Percentiles rank a stretch among this genome's conserved stretches.
phyloP scores from a whole-genome alignment of 1,140 invertebrate species.

The Anastrepha ludens region DNA sequence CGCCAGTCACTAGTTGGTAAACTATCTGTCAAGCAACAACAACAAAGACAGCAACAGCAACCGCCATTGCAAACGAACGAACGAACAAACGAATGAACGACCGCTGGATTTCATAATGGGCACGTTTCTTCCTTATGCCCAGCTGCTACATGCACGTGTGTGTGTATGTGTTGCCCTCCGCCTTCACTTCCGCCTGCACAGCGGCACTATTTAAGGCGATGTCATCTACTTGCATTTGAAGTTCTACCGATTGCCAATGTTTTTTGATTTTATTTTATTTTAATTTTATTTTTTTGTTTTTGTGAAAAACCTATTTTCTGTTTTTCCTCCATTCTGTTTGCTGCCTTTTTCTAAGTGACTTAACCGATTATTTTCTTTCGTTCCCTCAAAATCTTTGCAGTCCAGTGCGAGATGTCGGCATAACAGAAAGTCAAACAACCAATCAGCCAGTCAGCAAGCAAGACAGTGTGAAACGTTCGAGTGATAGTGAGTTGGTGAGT shows the following conservation, averaged over 20 bases:
- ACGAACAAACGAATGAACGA: neutral
- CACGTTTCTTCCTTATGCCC: neutral
- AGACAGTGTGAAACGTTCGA: neutral
- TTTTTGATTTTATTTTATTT: neutral
- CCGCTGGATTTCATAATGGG: conserved; percentile 11
- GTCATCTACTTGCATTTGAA: neutral
- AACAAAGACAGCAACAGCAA: neutral
- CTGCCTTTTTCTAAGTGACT: conserved; percentile 10
- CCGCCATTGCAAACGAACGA: neutral
- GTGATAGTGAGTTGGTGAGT: conserved; percentile 26
- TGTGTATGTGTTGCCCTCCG: neutral
- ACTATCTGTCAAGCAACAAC: neutral
- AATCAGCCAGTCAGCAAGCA: conserved; percentile 7
- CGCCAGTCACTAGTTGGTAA: neutral
- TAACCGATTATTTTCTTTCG: conserved; percentile 33
- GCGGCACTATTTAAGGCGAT: neutral
- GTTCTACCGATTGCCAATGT: conserved; percentile 6
- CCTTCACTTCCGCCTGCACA: neutral
- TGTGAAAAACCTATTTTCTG: neutral
- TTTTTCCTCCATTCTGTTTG: neutral
- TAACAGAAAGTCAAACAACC: conserved; percentile 45
- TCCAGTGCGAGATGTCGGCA: conserved; percentile 43
- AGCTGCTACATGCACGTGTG: neutral
- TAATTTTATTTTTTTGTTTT: too few species aligned
- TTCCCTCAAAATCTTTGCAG: conserved; percentile 8